Evolutionary conservation across 2,888 invertebrate species (phyloP).

Genomic region (Drosophila dives): DNA sequence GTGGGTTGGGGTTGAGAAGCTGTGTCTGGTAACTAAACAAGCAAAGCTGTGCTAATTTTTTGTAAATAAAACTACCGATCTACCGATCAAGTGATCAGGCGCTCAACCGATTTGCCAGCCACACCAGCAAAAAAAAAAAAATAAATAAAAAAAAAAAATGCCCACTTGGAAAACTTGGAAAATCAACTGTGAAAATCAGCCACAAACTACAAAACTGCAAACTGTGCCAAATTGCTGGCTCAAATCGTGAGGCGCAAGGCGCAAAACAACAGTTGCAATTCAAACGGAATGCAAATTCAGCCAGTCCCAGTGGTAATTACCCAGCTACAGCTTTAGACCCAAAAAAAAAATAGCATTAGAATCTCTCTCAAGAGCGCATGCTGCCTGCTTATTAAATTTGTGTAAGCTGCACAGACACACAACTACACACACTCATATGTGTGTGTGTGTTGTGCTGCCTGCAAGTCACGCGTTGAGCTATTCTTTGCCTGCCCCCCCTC

Average conservation of each 20-base stretch:
- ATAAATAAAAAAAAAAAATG: background rate
- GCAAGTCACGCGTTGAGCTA: slow-evolving; percentile 69
- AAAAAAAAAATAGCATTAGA: slow-evolving; percentile 42
- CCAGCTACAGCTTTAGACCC: slow-evolving; percentile 55
- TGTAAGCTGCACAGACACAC: slow-evolving; percentile 47
- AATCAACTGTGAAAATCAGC: slow-evolving; percentile 77
- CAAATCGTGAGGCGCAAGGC: slow-evolving; percentile 75
- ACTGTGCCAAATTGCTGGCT: slow-evolving; percentile 73
- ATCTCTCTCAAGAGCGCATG: slow-evolving; percentile 44
- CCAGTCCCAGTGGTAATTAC: slow-evolving; percentile 76
- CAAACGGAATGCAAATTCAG: slow-evolving; percentile 82
- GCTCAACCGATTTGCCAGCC: slow-evolving; percentile 39
- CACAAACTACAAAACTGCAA: slow-evolving; percentile 40
- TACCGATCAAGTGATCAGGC: slow-evolving; percentile 59
- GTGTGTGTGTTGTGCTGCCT: slow-evolving; percentile 27
- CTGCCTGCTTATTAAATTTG: slow-evolving; percentile 69
- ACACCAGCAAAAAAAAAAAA: slow-evolving; percentile 25
- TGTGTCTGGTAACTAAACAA: slow-evolving; percentile 61
- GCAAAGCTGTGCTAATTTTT: slow-evolving; percentile 81
- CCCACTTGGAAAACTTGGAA: slow-evolving; percentile 47
- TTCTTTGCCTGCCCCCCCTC: slow-evolving; percentile 18
- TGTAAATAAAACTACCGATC: slow-evolving; percentile 82
- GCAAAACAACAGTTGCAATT: slow-evolving; percentile 83
- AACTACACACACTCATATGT: slow-evolving; percentile 30
- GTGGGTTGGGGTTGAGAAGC: slow-evolving; percentile 2